phyloP scores from a whole-genome alignment of 2,797 vertebrate species.

The Danio kyathit region DNA sequence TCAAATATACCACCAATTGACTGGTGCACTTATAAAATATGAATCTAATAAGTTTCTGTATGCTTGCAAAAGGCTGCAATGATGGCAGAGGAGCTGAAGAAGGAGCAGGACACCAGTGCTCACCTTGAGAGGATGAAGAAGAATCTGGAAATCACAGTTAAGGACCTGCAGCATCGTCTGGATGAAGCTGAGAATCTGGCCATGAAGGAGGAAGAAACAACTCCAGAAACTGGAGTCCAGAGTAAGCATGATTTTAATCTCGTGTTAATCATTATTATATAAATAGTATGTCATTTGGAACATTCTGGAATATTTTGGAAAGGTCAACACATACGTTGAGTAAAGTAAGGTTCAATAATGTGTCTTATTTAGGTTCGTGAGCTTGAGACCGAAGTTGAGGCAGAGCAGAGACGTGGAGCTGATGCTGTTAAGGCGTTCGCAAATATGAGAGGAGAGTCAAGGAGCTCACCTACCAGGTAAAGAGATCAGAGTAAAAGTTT shows the following conservation, averaged over 20 bases:
- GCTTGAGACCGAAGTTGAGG: slow-evolving; percentile 83
- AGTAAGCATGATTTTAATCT: slow-evolving; percentile 62
- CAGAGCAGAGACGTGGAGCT: slow-evolving; percentile 79
- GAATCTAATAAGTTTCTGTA: too few relatives aligned
- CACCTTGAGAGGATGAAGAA: slow-evolving; percentile 71
- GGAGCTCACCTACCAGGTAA: slow-evolving; percentile 86
- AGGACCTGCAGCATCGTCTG: slow-evolving; percentile 87
- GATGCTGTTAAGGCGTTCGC: slow-evolving; percentile 80
- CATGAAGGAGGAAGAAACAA: slow-evolving; percentile 90
- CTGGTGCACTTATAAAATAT: background rate
- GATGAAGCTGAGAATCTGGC: slow-evolving; percentile 91
- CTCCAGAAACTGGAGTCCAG: slow-evolving; percentile 88
- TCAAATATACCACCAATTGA: too few relatives aligned
- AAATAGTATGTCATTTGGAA: background rate
- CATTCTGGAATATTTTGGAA: too few relatives aligned
- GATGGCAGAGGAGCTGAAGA: slow-evolving; percentile 93
- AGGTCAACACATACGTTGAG: background rate
- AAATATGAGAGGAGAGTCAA: slow-evolving; percentile 85
- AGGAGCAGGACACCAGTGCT: slow-evolving; percentile 90
- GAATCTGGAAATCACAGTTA: slow-evolving; percentile 70
- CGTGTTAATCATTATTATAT: background rate
- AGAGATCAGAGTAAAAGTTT: background rate
- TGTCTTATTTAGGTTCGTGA: slow-evolving; percentile 77
- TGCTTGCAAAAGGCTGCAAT: slow-evolving; percentile 80
- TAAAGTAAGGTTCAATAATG: background rate